Evolutionary conservation across 2,113 vertebrate species (phyloP).

Genomic region (Passer domesticus): DNA sequence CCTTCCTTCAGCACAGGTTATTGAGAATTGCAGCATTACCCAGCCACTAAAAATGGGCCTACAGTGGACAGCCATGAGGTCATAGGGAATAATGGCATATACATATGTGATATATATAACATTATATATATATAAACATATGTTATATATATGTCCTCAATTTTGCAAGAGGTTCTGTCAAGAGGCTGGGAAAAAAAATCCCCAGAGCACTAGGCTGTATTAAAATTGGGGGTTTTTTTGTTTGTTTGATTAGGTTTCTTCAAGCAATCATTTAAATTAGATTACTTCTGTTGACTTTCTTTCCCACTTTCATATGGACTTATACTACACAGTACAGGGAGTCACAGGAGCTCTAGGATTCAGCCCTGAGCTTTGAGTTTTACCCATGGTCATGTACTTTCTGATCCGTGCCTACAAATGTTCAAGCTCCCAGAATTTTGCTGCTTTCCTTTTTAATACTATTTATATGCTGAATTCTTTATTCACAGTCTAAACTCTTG

Average conservation of each 20-base stretch:
- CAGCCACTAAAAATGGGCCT: neutral
- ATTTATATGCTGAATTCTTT: neutral
- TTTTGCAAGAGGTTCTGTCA: neutral
- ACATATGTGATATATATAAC: too few relatives aligned
- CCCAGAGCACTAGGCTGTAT: neutral
- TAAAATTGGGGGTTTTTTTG: neutral
- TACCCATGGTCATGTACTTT: fast-evolving
- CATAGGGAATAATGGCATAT: neutral
- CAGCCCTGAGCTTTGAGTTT: neutral
- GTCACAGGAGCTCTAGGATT: neutral
- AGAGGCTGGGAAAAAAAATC: neutral
- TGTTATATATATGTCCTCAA: neutral
- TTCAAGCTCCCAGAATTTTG: neutral
- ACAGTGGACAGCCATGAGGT: neutral
- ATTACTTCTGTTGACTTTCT: neutral
- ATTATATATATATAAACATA: too few relatives aligned
- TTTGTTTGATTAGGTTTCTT: neutral
- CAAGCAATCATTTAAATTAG: neutral
- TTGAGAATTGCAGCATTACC: neutral
- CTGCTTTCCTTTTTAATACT: neutral
- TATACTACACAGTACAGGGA: neutral
- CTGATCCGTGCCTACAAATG: neutral
- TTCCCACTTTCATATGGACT: neutral
- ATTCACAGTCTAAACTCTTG: neutral
- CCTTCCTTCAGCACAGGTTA: neutral